These are phyloP conservation scores for Lysiphlebus fabarum DNA, from an alignment of 1,140 invertebrate genomes.

Conservation along the genomic window DNA sequence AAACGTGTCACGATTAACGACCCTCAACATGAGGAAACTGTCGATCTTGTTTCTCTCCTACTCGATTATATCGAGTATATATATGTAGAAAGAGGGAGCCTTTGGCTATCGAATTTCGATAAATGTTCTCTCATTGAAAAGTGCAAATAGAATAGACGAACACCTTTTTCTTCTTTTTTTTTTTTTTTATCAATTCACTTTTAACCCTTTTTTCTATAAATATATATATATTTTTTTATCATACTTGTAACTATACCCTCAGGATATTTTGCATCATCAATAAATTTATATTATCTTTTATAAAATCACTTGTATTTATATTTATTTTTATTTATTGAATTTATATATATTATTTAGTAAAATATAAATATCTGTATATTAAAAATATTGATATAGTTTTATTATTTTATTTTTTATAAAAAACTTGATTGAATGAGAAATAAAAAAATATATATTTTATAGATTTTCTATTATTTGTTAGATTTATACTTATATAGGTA, in stretches of 20 bases:
- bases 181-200: background rate
- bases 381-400: too few relatives aligned
- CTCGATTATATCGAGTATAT: conserved; percentile 21
- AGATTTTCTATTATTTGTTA: too few relatives aligned
- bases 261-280: background rate
- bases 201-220: conserved; percentile 1
- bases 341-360: too few relatives aligned
- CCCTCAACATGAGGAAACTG: conserved; percentile 19
- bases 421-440: too few relatives aligned
- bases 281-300: conserved; percentile 17
- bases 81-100: too few relatives aligned
- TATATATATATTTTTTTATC: conserved; percentile 22
- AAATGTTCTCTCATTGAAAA: conserved; percentile 18
- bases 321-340: too few relatives aligned
- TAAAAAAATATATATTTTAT: too few relatives aligned
- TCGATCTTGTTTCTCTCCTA: background rate
- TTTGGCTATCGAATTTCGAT: conserved; percentile 22
- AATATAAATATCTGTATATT: too few relatives aligned
- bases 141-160: conserved; percentile 30
- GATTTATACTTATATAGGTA: too few relatives aligned
- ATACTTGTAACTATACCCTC: too few relatives aligned
- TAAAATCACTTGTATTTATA: conserved; percentile 17
- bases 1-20: conserved; percentile 22
- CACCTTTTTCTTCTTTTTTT: conserved; percentile 24
- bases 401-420: too few relatives aligned